phyloP scores from a whole-genome alignment of 64 coral and sea anemone genomes.

The Actinia equina region DNA sequence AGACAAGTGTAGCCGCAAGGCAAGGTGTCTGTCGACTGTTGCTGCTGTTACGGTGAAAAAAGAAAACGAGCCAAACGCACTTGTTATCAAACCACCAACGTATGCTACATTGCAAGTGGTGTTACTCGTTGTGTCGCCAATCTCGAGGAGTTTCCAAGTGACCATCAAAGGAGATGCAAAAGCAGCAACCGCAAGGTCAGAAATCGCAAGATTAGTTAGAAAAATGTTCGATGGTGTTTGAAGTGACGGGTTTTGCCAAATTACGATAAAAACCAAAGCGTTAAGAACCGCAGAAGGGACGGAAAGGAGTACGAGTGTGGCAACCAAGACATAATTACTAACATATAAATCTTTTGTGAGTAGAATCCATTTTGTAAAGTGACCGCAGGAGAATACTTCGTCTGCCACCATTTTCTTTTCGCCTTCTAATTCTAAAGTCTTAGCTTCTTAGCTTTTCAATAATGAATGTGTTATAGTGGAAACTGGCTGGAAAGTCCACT shows the following conservation, averaged over 20 bases:
- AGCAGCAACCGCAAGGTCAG: neutral
- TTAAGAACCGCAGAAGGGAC: neutral
- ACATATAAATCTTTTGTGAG: neutral
- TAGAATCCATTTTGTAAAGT: neutral
- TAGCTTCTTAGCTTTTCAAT: too few relatives aligned
- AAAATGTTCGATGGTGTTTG: constrained; percentile 15
- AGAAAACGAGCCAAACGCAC: neutral
- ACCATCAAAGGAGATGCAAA: neutral
- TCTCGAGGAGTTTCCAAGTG: neutral
- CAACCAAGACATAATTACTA: neutral
- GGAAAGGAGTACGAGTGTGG: neutral
- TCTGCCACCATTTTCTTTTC: too few relatives aligned
- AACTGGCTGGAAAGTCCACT: too few relatives aligned
- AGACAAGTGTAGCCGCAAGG: neutral
- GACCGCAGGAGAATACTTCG: neutral
- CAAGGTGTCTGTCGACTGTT: constrained; percentile 11
- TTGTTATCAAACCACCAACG: neutral
- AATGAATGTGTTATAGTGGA: too few relatives aligned
- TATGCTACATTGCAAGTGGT: neutral
- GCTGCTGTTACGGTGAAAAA: neutral
- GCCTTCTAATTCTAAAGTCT: too few relatives aligned
- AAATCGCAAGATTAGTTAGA: neutral
- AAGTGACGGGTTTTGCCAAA: neutral
- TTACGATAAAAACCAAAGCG: neutral
- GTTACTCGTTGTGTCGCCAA: neutral